Percentiles rank a stretch among this genome's conserved stretches.
phyloP scores from a whole-genome alignment of 2,888 invertebrate species.

The Dryobota labecula region DNA sequence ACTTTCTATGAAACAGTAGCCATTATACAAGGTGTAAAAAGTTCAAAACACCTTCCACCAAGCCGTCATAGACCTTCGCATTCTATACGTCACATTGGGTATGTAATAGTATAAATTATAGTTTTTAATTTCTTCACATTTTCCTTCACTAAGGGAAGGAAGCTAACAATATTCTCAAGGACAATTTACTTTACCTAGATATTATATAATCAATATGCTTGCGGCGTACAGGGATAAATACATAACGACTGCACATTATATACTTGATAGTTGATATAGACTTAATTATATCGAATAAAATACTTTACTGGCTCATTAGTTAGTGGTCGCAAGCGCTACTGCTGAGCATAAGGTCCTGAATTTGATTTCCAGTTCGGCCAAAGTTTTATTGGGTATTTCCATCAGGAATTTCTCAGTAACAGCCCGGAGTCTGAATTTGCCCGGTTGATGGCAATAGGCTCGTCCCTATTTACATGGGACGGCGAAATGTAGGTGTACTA shows the following conservation, averaged over 20 bases:
- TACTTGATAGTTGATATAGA: background rate
- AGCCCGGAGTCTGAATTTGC: background rate
- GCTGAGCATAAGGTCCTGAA: too few relatives aligned
- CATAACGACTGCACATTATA: background rate
- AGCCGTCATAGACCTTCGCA: too few relatives aligned
- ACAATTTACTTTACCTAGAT: constrained; percentile 6
- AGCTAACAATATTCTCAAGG: constrained; percentile 10
- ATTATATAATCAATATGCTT: constrained; percentile 22
- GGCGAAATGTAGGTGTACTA: background rate
- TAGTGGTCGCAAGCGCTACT: background rate
- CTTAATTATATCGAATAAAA: background rate
- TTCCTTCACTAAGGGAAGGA: background rate
- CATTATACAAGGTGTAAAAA: too few relatives aligned
- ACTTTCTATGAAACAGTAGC: background rate
- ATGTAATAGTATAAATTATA: too few relatives aligned
- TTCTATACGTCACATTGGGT: too few relatives aligned
- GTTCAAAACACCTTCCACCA: too few relatives aligned
- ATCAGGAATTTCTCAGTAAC: background rate
- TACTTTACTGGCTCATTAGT: background rate
- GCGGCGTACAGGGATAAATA: constrained; percentile 7
- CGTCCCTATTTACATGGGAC: background rate
- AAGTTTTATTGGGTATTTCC: too few relatives aligned
- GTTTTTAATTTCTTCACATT: constrained; percentile 12
- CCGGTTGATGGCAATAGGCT: background rate
- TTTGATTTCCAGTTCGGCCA: too few relatives aligned